phyloP scores from a whole-genome alignment of 2,888 invertebrate genomes.

The Lobophora halterata region DNA sequence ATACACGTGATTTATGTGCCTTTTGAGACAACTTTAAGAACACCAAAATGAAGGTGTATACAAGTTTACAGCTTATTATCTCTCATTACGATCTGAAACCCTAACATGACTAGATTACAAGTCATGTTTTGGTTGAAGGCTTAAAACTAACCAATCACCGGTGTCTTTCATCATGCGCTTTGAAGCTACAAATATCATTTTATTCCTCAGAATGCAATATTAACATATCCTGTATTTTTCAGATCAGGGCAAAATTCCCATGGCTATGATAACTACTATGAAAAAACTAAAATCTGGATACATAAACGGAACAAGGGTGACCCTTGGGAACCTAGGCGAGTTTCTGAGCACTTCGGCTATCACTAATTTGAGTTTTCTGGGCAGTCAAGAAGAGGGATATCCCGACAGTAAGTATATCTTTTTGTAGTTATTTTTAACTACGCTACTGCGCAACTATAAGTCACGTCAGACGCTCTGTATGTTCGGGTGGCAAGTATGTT shows the following conservation, averaged over 20 bases:
- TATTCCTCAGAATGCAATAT: not conserved
- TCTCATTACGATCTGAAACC: too few species aligned
- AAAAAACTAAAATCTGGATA: constrained; percentile 99
- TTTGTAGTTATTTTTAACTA: constrained; percentile 1
- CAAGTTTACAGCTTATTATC: too few species aligned
- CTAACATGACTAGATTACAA: too few species aligned
- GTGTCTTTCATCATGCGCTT: constrained; percentile 8
- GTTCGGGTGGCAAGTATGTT: too few species aligned
- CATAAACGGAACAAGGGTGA: constrained; percentile 98
- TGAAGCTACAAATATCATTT: constrained; percentile 6
- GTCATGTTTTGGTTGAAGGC: too few species aligned
- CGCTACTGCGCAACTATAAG: too few species aligned
- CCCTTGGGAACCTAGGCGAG: constrained; percentile 95
- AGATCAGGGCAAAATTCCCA: constrained; percentile 95
- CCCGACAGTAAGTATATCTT: constrained; percentile 85
- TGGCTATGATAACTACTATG: constrained; percentile 98
- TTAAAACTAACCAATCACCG: constrained; percentile 7
- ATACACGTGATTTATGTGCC: too few species aligned
- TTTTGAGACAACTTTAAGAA: too few species aligned
- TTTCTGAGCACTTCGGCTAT: constrained; percentile 98
- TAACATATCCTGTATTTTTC: too few species aligned
- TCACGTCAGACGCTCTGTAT: too few species aligned
- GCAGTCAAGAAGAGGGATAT: constrained; percentile 94
- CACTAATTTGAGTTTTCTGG: constrained; percentile 97
- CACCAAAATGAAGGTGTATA: too few species aligned